Percentiles rank a stretch among this genome's conserved stretches.
Evolutionary conservation across 2,113 vertebrate genomes (phyloP).

Genomic region (Struthio camelus): DNA sequence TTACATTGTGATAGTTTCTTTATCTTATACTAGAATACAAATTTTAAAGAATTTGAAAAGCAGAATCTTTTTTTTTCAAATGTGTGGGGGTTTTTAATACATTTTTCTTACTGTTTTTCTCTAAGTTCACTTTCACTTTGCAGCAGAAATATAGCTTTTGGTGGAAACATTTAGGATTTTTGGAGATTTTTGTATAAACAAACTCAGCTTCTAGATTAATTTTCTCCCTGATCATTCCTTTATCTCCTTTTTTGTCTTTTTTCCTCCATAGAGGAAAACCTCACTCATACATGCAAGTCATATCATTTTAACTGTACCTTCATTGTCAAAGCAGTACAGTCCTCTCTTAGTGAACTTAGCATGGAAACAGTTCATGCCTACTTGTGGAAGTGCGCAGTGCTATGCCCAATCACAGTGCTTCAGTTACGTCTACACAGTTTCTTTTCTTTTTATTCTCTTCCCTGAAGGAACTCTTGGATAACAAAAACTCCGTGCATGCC

Average conservation of each 20-base stretch:
- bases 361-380: not conserved
- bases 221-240: not conserved
- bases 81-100: not conserved
- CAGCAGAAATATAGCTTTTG: not conserved
- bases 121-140: not conserved
- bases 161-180: not conserved
- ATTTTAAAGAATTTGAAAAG: not conserved
- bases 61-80: not conserved
- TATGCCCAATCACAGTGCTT: not conserved
- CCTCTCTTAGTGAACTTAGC: not conserved
- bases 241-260: not conserved
- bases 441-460: not conserved
- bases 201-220: not conserved
- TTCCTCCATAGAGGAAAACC: not conserved
- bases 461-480: not conserved
- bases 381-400: not conserved
- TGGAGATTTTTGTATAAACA: not conserved
- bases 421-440: not conserved
- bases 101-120: not conserved
- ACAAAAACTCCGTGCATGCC: not conserved
- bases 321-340: not conserved
- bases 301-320: not conserved
- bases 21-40: not conserved
- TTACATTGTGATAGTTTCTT: not conserved
- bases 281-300: not conserved